These are phyloP conservation scores for Grantiella picta DNA, from an alignment of 2,113 vertebrate species.

Conservation along the genomic window DNA sequence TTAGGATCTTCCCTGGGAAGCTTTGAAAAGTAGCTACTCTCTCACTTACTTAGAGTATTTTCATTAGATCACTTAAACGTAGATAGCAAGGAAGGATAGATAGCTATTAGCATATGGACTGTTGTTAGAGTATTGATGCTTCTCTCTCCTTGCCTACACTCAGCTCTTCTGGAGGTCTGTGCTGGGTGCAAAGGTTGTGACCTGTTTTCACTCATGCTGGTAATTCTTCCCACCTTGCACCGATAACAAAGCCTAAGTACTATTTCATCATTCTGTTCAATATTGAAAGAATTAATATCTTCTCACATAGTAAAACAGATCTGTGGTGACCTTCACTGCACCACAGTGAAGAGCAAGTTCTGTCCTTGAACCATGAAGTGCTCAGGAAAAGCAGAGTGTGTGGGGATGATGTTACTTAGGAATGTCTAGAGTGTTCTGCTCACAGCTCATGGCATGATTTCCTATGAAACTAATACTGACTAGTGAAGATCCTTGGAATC, in stretches of 20 bases:
- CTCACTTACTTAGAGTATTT: not conserved
- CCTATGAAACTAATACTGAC: not conserved
- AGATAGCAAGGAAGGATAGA: not conserved
- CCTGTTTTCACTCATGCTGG: not conserved
- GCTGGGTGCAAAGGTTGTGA: not conserved
- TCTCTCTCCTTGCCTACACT: not conserved
- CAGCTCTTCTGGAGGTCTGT: not conserved
- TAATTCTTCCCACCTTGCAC: not conserved
- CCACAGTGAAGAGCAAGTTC: not conserved
- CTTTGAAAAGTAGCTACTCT: not conserved
- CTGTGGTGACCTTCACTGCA: not conserved
- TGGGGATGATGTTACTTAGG: not conserved
- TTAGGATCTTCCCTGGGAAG: not conserved
- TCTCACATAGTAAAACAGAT: not conserved
- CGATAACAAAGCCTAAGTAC: not conserved
- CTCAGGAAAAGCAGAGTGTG: not conserved
- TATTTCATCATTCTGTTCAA: not conserved
- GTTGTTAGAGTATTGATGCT: not conserved
- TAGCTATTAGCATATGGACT: not conserved
- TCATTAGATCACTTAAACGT: not conserved
- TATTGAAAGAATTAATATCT: not conserved
- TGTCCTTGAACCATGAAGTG: not conserved
- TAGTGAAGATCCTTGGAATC: not conserved
- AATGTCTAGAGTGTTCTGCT: not conserved
- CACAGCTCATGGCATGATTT: not conserved